A percentile compares a stretch with the other conserved stretches of the same genome.
These are phyloP conservation scores for Thryonomys swinderianus DNA, from an alignment of 2,113 vertebrate genomes.

Conservation along the genomic window DNA sequence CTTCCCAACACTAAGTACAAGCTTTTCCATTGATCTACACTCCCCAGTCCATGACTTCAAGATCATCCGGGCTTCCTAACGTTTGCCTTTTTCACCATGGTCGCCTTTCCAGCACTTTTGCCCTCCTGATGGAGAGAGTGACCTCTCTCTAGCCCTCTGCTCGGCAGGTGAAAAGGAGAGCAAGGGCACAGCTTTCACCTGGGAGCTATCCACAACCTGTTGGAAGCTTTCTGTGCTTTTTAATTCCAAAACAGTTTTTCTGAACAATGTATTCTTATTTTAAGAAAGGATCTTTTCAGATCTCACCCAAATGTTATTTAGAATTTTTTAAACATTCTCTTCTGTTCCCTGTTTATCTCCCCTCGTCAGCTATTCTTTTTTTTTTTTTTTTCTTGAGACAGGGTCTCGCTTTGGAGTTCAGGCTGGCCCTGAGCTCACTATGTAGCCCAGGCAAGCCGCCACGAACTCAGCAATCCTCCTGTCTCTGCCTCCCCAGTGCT, in stretches of 20 bases:
- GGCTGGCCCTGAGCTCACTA: too few relatives aligned
- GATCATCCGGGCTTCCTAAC: neutral
- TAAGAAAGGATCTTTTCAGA: neutral
- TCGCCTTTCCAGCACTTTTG: neutral
- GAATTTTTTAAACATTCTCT: neutral
- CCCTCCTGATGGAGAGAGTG: neutral
- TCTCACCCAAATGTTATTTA: neutral
- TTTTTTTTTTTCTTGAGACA: too few relatives aligned
- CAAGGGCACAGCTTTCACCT: neutral
- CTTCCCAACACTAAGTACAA: neutral
- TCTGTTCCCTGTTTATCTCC: neutral
- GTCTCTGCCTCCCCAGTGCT: too few relatives aligned
- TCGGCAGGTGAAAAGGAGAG: neutral
- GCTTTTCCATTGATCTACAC: neutral
- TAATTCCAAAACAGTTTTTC: neutral
- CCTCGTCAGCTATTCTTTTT: neutral
- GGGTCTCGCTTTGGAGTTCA: too few relatives aligned
- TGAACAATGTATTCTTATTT: too few relatives aligned
- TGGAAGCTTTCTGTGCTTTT: neutral
- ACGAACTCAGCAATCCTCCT: too few relatives aligned
- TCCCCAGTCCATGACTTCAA: neutral
- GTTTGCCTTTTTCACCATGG: neutral
- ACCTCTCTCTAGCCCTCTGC: neutral
- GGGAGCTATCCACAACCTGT: neutral
- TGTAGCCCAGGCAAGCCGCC: too few relatives aligned